Evolutionary conservation across 2,888 invertebrate species (phyloP).

Genomic region (Slavum lentiscoides): DNA sequence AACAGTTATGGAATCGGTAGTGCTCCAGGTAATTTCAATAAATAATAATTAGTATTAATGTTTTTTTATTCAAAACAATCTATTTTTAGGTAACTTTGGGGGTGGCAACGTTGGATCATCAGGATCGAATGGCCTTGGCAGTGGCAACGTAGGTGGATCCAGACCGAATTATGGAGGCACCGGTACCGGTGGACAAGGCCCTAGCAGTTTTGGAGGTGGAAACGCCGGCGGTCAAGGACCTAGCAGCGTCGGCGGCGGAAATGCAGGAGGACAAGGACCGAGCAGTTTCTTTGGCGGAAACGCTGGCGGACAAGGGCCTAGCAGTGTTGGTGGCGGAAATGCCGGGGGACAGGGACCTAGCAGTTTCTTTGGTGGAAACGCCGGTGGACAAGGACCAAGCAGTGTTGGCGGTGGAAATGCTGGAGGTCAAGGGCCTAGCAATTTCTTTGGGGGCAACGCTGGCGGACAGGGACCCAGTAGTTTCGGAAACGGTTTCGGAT

Average conservation of each 20-base stretch:
- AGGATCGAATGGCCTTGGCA: constrained; percentile 56
- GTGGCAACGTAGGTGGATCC: constrained; percentile 55
- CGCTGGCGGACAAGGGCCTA: constrained; percentile 55
- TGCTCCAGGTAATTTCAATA: constrained; percentile 28
- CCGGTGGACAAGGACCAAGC: constrained; percentile 56
- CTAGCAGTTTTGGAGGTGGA: constrained; percentile 54
- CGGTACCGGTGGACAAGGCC: constrained; percentile 51
- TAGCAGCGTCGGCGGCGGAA: constrained; percentile 55
- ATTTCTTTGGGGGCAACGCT: constrained; percentile 45
- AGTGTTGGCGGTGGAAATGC: constrained; percentile 56
- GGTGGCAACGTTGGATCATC: constrained; percentile 27
- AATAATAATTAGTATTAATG: not conserved
- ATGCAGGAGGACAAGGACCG: constrained; percentile 54
- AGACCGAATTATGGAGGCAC: constrained; percentile 54
- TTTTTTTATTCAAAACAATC: not conserved
- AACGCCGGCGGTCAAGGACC: constrained; percentile 55
- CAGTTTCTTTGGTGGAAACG: constrained; percentile 38
- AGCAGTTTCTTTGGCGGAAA: constrained; percentile 55
- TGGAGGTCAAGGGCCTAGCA: constrained; percentile 56
- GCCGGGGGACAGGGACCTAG: constrained; percentile 53
- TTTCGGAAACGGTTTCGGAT: constrained; percentile 56
- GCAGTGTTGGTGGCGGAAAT: constrained; percentile 55
- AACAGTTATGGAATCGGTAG: constrained; percentile 55
- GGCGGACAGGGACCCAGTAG: constrained; percentile 51
- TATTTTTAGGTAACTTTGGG: constrained; percentile 51